Evolutionary conservation across 2,797 vertebrate species (phyloP), one percentile per base, ranked within the genome.

Genomic region (Poeciliopsis gracilis): DNA sequence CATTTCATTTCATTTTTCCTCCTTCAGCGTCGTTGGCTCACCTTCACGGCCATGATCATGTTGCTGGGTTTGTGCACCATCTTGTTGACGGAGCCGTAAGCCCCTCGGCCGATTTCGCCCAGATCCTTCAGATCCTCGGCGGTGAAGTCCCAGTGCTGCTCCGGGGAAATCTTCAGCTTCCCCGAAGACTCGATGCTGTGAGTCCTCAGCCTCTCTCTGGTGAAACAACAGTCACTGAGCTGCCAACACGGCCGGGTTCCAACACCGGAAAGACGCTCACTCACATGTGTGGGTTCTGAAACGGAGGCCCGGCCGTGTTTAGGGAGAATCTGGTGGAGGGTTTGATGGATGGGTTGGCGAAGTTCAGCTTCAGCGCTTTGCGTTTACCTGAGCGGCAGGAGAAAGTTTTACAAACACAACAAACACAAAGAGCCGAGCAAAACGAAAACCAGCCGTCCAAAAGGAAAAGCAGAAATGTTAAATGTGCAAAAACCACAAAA

Each of bases 21-120:
- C 43, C 43, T 45, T 0, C 7, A 5, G 8, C 8, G 2, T 13
- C 20, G 55, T 23, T 33, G 2, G 67, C 10, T 89, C 88, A 99
- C 98, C 97, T 99, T 99, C 91, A 99, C 98, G 73, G 98, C 98
- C 98, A 99, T 99, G 95, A 99, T 99, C 93, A 98, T 97, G 93
- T 96, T 97, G 79, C 97, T 99, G 66, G 97, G 98, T 93, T 99
- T 99, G 96, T 99, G 98, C 94, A 97, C 97, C 98, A 99, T 99
- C 96, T 99, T 99, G 95, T 98, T 99, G 95, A 99, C 98, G 70
- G 98, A 99, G 94, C 98, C 98, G 80, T 99, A 99, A 13, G 98
- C 98, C 75, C 98, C 98, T 82, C 98, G 96, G 90, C 98, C 98
- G 85, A 99, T 99, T 95, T 99, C 98, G 79, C 98, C 98, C 93